A percentile compares a stretch with the other conserved stretches of the same genome.
Evolutionary conservation across 1,140 invertebrate genomes (phyloP).

Genomic region (Cydia fagiglandana): DNA sequence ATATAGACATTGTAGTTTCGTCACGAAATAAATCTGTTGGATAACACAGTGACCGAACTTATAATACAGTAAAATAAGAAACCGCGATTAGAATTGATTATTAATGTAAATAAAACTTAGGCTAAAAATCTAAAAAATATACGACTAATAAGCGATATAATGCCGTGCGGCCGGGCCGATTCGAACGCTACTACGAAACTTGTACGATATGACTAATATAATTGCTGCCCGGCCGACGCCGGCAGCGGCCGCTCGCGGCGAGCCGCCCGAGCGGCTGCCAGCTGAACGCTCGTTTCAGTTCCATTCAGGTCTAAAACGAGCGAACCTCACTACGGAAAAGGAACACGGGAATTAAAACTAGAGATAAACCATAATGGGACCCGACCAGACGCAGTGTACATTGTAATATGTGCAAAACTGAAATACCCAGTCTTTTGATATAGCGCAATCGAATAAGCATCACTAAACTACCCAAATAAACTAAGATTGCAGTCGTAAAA

Average conservation of each 20-base stretch:
- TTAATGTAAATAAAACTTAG: conserved; percentile 32
- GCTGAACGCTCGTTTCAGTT: not conserved
- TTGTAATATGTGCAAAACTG: conserved; percentile 31
- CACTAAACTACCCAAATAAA: conserved; percentile 43
- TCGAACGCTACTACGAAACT: conserved; percentile 41
- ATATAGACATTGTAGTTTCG: conserved; percentile 54
- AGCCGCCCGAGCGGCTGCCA: not conserved
- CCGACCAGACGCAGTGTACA: conserved; percentile 29
- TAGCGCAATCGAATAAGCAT: conserved; percentile 37
- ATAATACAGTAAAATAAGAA: conserved; percentile 3
- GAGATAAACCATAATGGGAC: conserved; percentile 32
- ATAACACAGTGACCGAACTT: conserved; percentile 20
- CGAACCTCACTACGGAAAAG: conserved; percentile 5
- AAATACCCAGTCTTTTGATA: conserved; percentile 38
- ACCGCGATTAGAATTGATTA: conserved; percentile 29
- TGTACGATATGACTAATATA: conserved; percentile 51
- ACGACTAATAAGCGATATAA: conserved; percentile 28
- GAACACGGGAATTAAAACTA: conserved; percentile 21
- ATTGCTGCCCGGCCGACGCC: conserved; percentile 10
- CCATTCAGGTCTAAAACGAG: not conserved
- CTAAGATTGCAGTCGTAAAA: conserved; percentile 47
- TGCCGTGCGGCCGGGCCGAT: conserved; percentile 11
- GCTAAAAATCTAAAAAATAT: conserved; percentile 24
- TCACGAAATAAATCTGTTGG: conserved; percentile 50
- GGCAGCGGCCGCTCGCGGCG: too few relatives aligned